Base-by-base conservation (phyloP, 2,113 vertebrate genomes). In the Oostethus manadensis region DNA sequence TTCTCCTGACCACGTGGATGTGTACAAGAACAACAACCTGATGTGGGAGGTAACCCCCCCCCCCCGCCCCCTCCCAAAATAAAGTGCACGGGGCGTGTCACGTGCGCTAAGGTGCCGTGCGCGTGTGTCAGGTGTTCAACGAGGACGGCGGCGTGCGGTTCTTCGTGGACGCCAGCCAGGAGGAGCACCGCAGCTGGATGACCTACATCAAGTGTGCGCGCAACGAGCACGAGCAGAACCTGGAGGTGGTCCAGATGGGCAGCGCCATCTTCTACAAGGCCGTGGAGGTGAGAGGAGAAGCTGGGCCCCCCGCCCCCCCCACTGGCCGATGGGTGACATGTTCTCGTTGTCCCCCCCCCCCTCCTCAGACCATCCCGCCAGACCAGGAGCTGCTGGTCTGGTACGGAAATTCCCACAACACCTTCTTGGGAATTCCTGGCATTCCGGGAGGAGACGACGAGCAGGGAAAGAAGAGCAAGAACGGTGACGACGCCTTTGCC, bases 181-280 rank as follows among this genome's bases (percentile, higher is more conserved):
- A 99, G 82, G 96, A 98, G 75, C 96, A 98, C 77, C 89, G 95
- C 23, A 99, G 96, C 87, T 99, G 96, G 96, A 99, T 99, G 96
- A 99, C 96, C 0, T 99, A 99, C 82, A 99, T 99, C 75, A 98
- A 97, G 53, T 99, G 96, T 1, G 96, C 96, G 0, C 85, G 96
- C 3, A 98, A 99, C 0, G 96, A 99, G 75, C 96, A 99, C 85
- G 96, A 99, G 65, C 96, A 98, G 86, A 99, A 99, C 80, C 88
- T 99, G 58, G 96, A 99, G 76, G 96, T 98, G 70, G 93, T 97
- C 0, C 96, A 99, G 86, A 92, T 98, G 0, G 96, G 96, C 47
- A 97, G 93, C 87, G 97, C 93, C 87, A 95, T 98, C 86, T 98
- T 95, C 88, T 98, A 99, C 88, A 99, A 96, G 78, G 94, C 94